Evolutionary conservation across 2,113 vertebrate species (phyloP), one percentile per base, ranked within the genome.

Genomic region (Nycticryphes semicollaris): DNA sequence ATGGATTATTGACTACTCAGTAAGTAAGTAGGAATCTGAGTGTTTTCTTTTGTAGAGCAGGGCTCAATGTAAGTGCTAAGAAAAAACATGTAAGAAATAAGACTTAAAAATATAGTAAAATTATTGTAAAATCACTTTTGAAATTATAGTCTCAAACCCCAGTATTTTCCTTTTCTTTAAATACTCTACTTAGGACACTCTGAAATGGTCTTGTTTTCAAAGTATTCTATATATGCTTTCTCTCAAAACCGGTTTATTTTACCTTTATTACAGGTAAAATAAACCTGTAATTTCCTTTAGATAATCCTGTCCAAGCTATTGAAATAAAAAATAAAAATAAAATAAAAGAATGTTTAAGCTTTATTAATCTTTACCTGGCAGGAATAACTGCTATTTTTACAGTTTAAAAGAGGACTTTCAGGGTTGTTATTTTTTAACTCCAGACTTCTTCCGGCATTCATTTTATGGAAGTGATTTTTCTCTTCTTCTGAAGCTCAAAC

Each of bases 1-100:
- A 96, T 96, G 91, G 82, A 80, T 93, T 96, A 96, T 95, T 95
- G 95, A 93, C 94, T 88, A 62, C 59, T 80, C 62, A 76, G 77
- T 84, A 84, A 93, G 81, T 12, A 53, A 80, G 63, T 70, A 79
- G 93, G 85, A 89, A 67, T 89, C 39, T 48, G 73, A 89, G 57
- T 22, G 18, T 74, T 14, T 33, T 70, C 35, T 53, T 78, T 89
- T 81, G 90, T 87, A 76, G n/a, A 91, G 8, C 20, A 45, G 18
- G 7, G 18, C 37, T 81, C 62, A 70, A 27, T 64, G 31, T 53
- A 70, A 68, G 17, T 47, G 20, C 76, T 87, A 37, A 60, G 39
- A 77, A 84, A 93, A 73, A 79, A 28, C 3, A 7, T 47, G 51
- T 74, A 6, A 69, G 45, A n/a, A 47, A 76, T 45, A 73, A 64